These are phyloP conservation scores for Coleophora flavipennella DNA, from an alignment of 2,888 invertebrate species.

Conservation along the genomic window DNA sequence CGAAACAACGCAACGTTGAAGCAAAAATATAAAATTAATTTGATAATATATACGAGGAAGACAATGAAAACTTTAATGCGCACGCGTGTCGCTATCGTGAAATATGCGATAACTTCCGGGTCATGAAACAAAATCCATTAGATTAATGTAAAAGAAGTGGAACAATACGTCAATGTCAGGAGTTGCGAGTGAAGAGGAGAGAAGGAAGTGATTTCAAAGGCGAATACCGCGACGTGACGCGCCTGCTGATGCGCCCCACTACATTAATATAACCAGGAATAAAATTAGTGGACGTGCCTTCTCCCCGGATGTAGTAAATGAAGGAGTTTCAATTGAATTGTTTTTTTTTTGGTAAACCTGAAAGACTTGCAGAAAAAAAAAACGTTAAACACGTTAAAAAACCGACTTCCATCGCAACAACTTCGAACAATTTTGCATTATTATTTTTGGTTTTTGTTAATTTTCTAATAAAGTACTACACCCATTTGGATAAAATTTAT, in stretches of 20 bases:
- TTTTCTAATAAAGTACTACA: too few relatives aligned
- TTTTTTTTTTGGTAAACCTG: too few relatives aligned
- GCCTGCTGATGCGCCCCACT: conserved; percentile 50
- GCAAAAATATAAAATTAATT: conserved; percentile 5
- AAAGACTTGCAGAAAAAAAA: too few relatives aligned
- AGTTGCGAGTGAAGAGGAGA: conserved; percentile 46
- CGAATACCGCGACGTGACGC: conserved; percentile 59
- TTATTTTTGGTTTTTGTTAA: too few relatives aligned
- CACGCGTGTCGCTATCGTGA: conserved; percentile 28
- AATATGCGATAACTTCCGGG: conserved; percentile 55
- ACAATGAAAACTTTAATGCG: conserved; percentile 30
- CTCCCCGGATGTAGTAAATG: too few relatives aligned
- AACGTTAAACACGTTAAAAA: too few relatives aligned
- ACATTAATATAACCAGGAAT: conserved; percentile 55
- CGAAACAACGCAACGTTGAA: not conserved
- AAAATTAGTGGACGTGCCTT: conserved; percentile 44
- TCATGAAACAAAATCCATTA: conserved; percentile 67
- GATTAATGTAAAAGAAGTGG: conserved; percentile 65
- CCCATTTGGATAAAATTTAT: too few relatives aligned
- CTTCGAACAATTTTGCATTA: too few relatives aligned
- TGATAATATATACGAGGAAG: conserved; percentile 3
- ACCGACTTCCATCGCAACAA: too few relatives aligned
- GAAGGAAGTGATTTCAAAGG: conserved; percentile 66
- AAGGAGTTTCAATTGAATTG: too few relatives aligned
- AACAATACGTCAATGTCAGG: conserved; percentile 67